Evolutionary conservation across 2,113 vertebrate species (phyloP), one percentile per base, ranked within the genome.

Genomic region (Ceyx margarethae): DNA sequence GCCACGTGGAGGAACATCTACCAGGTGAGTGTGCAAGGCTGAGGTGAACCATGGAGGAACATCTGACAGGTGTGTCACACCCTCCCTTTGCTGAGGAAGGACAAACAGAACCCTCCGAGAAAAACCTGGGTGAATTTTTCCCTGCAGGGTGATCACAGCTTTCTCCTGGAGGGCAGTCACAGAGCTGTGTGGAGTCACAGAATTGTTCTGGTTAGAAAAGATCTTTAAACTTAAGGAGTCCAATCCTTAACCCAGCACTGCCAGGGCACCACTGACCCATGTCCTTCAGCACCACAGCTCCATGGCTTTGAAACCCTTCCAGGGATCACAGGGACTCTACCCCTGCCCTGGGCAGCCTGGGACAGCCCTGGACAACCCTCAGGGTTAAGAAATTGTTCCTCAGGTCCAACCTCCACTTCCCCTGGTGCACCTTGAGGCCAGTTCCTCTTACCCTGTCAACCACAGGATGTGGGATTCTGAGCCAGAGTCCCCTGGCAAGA

Each of bases 11-110:
- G 96, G 91, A 96, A 94, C 75, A 97, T 98, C 93, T 99, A 98
- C 95, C 98, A 99, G 98, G 99, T 99, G 92, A 89, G 85, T 11
- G 0, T 7, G 42, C 3, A 4, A n/a, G 58, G 87, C 77, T 56
- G 64, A 4, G 2, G 18, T 13, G 33, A 13, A 48, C 46, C 96
- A 0, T 99, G 99, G 99, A 98, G 96, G 91, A 96, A 94, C 75
- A 97, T 98, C 93, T 99, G 98, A 95, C 98, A 99, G 98, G 99
- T 99, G 92, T 88, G 85, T 12, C 7, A 9, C 16, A 3, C 10
- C 22, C 60, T 43, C 56, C 26, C 13, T 22, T 0, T 0, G 1
- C 25, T 3, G 5, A 61, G 58, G 29, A 57, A 56, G 15, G 4
- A 29, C 7, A 4, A 8, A 16, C 1, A 2, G 40, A 29, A 46